These are phyloP conservation scores for Branchellion lobata DNA, from an alignment of 2,888 invertebrate genomes.

Conservation along the genomic window DNA sequence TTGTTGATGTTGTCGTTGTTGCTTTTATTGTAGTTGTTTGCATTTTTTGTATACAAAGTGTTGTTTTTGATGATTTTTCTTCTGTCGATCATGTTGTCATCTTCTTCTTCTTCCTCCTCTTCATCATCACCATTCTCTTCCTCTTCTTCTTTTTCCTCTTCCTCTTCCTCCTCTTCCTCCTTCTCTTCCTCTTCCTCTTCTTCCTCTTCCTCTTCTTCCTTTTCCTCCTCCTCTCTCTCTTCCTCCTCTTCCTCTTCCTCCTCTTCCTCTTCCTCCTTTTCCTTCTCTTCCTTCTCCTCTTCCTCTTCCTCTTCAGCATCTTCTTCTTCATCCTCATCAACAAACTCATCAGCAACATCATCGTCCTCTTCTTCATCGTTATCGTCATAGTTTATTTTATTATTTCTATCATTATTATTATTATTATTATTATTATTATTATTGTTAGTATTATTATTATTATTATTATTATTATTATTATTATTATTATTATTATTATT, in stretches of 20 bases:
- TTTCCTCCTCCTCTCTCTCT: neutral
- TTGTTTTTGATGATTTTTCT: no score
- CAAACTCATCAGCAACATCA: neutral
- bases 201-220: neutral
- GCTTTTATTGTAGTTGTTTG: no score
- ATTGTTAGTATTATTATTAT: slow-evolving; percentile 7
- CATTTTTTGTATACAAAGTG: no score
- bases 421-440: neutral
- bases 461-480: neutral
- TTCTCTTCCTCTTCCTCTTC: neutral
- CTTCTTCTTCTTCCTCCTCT: neutral
- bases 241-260: no score
- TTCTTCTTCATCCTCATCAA: no score
- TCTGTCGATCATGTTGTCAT: no score
- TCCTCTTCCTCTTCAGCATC: no score
- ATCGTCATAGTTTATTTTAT: neutral
- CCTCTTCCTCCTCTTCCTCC: slow-evolving; percentile 4
- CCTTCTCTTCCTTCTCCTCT: neutral
- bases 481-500: neutral
- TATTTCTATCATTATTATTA: slow-evolving; percentile 23
- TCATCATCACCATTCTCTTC: no score
- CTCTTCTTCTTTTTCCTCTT: neutral
- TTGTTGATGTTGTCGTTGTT: no score
- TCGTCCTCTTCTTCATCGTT: neutral
- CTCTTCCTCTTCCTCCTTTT: no score